These are phyloP conservation scores for Alosa sapidissima DNA, from an alignment of 2,797 vertebrate species.

Conservation along the genomic window DNA sequence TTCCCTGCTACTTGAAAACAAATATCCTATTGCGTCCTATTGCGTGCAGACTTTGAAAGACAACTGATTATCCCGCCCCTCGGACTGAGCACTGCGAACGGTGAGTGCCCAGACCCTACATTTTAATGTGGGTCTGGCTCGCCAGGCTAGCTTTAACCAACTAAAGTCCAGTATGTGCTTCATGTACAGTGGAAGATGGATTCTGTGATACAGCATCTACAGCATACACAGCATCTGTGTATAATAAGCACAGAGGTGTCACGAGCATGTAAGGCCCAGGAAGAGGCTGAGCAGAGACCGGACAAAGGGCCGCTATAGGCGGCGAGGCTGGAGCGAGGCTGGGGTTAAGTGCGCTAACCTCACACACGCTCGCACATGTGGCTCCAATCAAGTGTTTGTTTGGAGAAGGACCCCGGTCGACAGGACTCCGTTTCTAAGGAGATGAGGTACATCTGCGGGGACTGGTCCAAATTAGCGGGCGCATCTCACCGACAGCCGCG, in stretches of 20 bases:
- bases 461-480: slow-evolving; percentile 28
- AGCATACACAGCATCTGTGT: too few relatives aligned
- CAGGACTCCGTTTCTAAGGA: slow-evolving; percentile 33
- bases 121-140: too few relatives aligned
- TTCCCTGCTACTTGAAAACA: too few relatives aligned
- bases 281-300: neutral
- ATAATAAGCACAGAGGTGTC: neutral
- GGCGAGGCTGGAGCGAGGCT: neutral
- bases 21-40: too few relatives aligned
- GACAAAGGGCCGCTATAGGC: neutral
- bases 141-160: neutral
- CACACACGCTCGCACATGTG: slow-evolving; percentile 17
- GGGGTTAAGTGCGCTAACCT: slow-evolving; percentile 9
- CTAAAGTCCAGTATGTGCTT: neutral
- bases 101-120: too few relatives aligned
- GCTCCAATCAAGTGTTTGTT: slow-evolving; percentile 29
- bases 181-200: neutral
- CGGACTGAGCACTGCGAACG: too few relatives aligned
- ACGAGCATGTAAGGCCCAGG: neutral
- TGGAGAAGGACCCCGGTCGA: neutral
- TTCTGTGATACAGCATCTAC: neutral
- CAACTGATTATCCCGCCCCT: too few relatives aligned
- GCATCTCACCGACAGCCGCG: slow-evolving; percentile 6
- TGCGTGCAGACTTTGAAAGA: too few relatives aligned
- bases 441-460: slow-evolving; percentile 33